phyloP scores from a whole-genome alignment of 2,113 vertebrate genomes.

The Eulemur rufifrons region DNA sequence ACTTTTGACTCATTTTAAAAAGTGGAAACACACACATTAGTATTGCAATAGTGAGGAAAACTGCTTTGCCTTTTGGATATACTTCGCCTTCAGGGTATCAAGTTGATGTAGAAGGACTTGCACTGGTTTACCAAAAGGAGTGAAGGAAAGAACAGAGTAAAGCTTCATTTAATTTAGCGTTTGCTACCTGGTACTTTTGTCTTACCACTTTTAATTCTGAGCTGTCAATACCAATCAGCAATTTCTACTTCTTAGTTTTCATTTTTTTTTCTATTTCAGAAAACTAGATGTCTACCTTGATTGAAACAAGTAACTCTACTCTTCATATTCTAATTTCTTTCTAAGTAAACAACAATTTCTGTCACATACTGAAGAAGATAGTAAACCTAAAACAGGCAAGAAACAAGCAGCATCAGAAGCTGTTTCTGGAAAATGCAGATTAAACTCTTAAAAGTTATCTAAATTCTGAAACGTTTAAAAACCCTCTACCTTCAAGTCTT shows the following conservation, averaged over 20 bases:
- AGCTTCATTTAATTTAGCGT: neutral
- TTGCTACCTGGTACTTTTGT: neutral
- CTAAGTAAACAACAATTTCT: neutral
- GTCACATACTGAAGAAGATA: neutral
- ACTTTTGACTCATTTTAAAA: constrained; percentile 23
- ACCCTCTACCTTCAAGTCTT: neutral
- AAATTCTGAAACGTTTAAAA: constrained; percentile 21
- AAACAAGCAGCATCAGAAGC: neutral
- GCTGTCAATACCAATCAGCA: neutral
- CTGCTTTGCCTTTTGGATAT: neutral
- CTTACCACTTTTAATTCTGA: neutral
- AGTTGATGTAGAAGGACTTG: neutral
- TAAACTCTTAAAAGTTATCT: neutral
- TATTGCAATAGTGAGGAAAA: neutral
- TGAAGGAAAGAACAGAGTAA: neutral
- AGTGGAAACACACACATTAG: neutral
- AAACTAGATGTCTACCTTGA: neutral
- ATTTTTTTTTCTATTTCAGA: neutral
- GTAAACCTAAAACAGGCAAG: neutral
- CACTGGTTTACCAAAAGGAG: neutral
- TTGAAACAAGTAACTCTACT: neutral
- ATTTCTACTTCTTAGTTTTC: neutral
- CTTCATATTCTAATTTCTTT: neutral
- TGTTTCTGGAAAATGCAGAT: neutral
- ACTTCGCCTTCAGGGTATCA: neutral